Evolutionary conservation across 2,113 vertebrate species (phyloP).

Genomic region (Raja brachyura): DNA sequence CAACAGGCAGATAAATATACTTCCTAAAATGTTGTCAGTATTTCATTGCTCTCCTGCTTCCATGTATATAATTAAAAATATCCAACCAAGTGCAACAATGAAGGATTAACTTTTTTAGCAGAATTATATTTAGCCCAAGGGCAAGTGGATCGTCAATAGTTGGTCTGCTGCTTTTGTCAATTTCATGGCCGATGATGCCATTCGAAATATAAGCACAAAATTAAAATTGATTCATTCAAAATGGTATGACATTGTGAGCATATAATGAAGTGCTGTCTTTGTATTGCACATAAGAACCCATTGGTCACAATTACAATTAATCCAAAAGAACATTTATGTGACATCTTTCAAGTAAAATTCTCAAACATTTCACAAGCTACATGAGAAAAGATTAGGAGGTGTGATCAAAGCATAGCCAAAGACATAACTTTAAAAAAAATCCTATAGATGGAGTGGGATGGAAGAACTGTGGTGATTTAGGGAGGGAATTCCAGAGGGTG

Average conservation of each 20-base stretch:
- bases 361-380: not conserved
- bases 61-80: constrained; percentile 5
- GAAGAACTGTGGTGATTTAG: not conserved
- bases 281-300: not conserved
- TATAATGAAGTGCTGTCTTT: not conserved
- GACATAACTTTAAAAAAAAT: not conserved
- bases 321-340: not conserved
- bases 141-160: constrained; percentile 8
- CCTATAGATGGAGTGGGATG: not conserved
- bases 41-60: constrained; percentile 18
- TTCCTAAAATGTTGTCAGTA: not conserved
- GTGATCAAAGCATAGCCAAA: not conserved
- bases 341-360: not conserved
- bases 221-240: constrained; percentile 26
- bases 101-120: constrained; percentile 13
- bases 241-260: not conserved
- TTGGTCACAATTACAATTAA: not conserved
- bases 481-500: not conserved
- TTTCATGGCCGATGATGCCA: not conserved
- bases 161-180: not conserved
- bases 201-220: not conserved
- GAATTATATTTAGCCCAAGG: constrained; percentile 16
- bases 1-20: not conserved
- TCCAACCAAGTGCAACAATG: constrained; percentile 28
- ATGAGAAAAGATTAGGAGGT: not conserved